Base-by-base conservation (phyloP, 2,797 vertebrate species). In the Chaunax sp. region DNA sequence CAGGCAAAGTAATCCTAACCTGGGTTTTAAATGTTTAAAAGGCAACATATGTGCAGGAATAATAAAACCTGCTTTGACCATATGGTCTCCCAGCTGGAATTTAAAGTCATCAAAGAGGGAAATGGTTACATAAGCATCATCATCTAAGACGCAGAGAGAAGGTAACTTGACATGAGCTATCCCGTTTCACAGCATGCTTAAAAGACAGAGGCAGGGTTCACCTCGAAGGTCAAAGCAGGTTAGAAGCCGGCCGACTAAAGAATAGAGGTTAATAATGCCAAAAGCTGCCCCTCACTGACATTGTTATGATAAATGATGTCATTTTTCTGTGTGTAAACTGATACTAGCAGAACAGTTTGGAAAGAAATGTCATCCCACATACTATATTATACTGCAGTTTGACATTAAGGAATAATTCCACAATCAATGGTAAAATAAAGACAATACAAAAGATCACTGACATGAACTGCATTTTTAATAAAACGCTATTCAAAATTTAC, bases 381-480 rank as follows among this genome's bases (percentile, higher is more conserved):
- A 13, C 57, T 55, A 58, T 26, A 68, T 62, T 65, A 35, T 5
- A 40, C 15, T 40, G 15, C 14, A 58, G 41, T 44, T 68, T 20
- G 16, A 80, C 15, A 26, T 66, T 63, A 61, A 77, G 59, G 53
- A 83, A 35, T 77, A 61, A 82, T 53, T 80, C 47, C 47, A 73
- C 71, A 83, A 28, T 45, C 56, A 66, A 20, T 44, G 62, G 62
- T 64, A 75, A 90, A 94, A 93, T 85, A 64, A 94, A 89, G 90
- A 94, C 93, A 94, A 92, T 52, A 93, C 92, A 93, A 94, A 89
- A 79, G 62, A 76, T 74, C 79, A 87, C 81, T 91, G 87, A 87
- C 90, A 87, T 88, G 51, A 90, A 86, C 83, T 81, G 81, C 82
- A 86, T 81, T 81, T 82, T 95, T 94, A 95, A 94, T 94, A 81